Evolutionary conservation across 2,888 invertebrate species (phyloP).

Genomic region (Apodemia hepburni): DNA sequence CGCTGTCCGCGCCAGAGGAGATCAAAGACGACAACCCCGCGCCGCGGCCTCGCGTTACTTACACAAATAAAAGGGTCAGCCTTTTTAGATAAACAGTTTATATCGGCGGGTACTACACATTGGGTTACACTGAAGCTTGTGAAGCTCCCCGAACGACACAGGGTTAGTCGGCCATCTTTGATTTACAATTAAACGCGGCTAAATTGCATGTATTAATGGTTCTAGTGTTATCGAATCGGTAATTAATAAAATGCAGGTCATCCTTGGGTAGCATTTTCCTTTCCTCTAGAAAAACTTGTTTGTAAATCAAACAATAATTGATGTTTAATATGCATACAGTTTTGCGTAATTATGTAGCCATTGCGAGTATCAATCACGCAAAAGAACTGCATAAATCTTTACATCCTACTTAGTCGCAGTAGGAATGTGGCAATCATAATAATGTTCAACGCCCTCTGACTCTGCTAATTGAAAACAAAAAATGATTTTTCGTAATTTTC

Average conservation of each 20-base stretch:
- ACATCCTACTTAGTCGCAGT: background rate
- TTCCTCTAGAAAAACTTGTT: background rate
- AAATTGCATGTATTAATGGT: background rate
- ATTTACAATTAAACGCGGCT: background rate
- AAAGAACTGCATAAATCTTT: background rate
- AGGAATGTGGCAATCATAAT: too few relatives aligned
- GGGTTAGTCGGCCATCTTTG: background rate
- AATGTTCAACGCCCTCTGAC: too few relatives aligned
- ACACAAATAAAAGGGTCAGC: slow-evolving; percentile 3
- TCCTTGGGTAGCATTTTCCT: background rate
- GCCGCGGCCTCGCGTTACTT: background rate
- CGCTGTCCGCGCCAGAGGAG: background rate
- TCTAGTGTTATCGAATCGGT: background rate
- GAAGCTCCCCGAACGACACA: background rate
- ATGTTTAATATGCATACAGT: slow-evolving; percentile 2
- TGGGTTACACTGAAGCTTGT: background rate
- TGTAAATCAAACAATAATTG: background rate
- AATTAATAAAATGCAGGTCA: background rate
- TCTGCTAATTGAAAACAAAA: too few relatives aligned
- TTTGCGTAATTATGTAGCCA: slow-evolving; percentile 3
- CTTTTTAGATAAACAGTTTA: slow-evolving; percentile 6
- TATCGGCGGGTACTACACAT: background rate
- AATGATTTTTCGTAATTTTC: too few relatives aligned
- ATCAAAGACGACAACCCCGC: background rate
- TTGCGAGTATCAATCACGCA: background rate